Evolutionary conservation across 2,113 vertebrate species (phyloP).

Genomic region (Mirounga angustirostris): DNA sequence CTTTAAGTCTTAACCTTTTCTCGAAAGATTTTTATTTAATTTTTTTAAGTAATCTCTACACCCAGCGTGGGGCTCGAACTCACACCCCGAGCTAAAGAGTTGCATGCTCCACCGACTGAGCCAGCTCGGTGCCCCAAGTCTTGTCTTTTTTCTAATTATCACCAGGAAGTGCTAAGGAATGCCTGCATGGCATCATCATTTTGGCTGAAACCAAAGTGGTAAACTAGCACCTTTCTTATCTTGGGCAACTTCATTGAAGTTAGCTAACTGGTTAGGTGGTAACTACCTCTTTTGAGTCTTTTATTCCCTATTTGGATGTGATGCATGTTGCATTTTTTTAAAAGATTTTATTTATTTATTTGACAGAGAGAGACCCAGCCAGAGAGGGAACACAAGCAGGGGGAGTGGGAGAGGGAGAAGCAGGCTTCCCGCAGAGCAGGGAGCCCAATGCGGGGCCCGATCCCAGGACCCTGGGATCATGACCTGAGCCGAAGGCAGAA

Average conservation of each 20-base stretch:
- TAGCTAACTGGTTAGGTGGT: conserved; percentile 55
- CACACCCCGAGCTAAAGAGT: neutral
- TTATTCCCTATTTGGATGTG: conserved; percentile 46
- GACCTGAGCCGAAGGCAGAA: too few species aligned
- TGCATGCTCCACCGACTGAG: neutral
- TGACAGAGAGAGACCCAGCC: too few species aligned
- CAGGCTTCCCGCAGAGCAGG: too few species aligned
- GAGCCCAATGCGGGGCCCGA: too few species aligned
- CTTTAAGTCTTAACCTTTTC: neutral
- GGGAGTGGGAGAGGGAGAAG: too few species aligned
- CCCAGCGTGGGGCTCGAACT: neutral
- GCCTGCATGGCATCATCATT: conserved; percentile 15
- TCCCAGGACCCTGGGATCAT: too few species aligned
- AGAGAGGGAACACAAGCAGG: too few species aligned
- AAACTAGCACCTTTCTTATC: conserved; percentile 25
- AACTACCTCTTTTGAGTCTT: neutral
- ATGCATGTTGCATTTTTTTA: conserved; percentile 26
- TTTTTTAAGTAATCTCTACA: neutral
- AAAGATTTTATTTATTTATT: too few species aligned
- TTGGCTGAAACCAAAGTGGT: conserved; percentile 47
- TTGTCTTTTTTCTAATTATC: neutral
- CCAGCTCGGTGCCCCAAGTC: neutral
- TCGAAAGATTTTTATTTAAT: neutral
- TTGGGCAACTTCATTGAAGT: conserved; percentile 49
- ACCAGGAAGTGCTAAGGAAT: conserved; percentile 53